phyloP scores from a whole-genome alignment of 2,888 invertebrate species.

The Nemoura dubitans region DNA sequence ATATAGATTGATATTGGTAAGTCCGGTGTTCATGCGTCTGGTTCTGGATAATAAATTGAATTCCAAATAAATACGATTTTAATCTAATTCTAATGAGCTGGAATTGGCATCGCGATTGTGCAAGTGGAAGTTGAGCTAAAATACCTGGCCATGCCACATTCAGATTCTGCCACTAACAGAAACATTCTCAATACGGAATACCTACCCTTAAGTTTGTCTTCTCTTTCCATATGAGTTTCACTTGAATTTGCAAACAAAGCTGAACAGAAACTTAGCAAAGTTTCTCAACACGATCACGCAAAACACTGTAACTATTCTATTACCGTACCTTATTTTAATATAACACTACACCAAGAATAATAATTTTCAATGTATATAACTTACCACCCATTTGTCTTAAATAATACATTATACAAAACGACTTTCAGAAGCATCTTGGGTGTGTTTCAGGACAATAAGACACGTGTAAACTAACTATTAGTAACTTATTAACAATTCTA shows the following conservation, averaged over 20 bases:
- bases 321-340: background rate
- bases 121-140: background rate
- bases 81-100: background rate
- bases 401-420: background rate
- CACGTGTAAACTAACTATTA: slow-evolving; percentile 18
- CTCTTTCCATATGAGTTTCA: background rate
- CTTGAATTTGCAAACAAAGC: background rate
- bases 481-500: slow-evolving; percentile 22
- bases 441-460: slow-evolving; percentile 1
- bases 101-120: background rate
- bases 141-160: background rate
- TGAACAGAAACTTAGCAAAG: background rate
- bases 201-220: background rate
- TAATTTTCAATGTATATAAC: background rate
- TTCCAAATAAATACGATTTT: too few species aligned
- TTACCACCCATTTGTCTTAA: slow-evolving; percentile 12
- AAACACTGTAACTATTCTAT: slow-evolving; percentile 7
- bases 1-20: too few species aligned
- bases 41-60: too few species aligned
- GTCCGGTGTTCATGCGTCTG: too few species aligned
- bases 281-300: background rate
- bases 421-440: background rate
- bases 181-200: background rate
- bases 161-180: background rate
- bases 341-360: background rate